phyloP scores from a whole-genome alignment of 1,140 invertebrate species.

The Sitophilus oryzae region DNA sequence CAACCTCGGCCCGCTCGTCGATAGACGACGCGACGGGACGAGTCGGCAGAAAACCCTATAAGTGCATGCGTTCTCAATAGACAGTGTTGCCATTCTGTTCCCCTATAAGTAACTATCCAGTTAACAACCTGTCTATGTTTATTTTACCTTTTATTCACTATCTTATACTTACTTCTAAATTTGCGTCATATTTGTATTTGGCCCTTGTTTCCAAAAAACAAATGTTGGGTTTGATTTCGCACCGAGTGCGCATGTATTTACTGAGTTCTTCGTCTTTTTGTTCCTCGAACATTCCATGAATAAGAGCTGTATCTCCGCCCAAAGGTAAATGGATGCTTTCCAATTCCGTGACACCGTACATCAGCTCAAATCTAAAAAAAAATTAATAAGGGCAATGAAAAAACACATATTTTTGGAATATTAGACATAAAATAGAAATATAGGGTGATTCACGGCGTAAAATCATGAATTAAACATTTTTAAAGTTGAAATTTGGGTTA shows the following conservation, averaged over 20 bases:
- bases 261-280: conserved; percentile 72
- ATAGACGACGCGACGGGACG: too few species aligned
- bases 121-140: too few species aligned
- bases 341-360: conserved; percentile 82
- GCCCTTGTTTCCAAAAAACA: conserved; percentile 60
- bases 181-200: conserved; percentile 54
- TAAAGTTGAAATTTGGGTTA: too few species aligned
- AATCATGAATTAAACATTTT: too few species aligned
- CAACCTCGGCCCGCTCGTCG: too few species aligned
- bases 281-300: conserved; percentile 71
- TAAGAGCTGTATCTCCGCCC: conserved; percentile 61
- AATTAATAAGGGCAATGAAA: neutral
- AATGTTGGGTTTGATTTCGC: conserved; percentile 56
- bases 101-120: too few species aligned
- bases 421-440: neutral
- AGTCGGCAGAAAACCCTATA: too few species aligned
- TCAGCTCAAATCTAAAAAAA: conserved; percentile 67
- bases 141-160: too few species aligned
- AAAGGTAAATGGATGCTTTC: conserved; percentile 78
- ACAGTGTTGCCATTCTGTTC: too few species aligned
- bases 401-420: neutral
- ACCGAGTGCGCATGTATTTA: conserved; percentile 64
- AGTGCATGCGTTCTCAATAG: too few species aligned
- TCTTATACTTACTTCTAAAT: too few species aligned
- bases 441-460: too few species aligned